Evolutionary conservation across 92 coral and sea anemone species (phyloP), one percentile per base, ranked within the genome.

Genomic region (Epizoanthus stellaris): DNA sequence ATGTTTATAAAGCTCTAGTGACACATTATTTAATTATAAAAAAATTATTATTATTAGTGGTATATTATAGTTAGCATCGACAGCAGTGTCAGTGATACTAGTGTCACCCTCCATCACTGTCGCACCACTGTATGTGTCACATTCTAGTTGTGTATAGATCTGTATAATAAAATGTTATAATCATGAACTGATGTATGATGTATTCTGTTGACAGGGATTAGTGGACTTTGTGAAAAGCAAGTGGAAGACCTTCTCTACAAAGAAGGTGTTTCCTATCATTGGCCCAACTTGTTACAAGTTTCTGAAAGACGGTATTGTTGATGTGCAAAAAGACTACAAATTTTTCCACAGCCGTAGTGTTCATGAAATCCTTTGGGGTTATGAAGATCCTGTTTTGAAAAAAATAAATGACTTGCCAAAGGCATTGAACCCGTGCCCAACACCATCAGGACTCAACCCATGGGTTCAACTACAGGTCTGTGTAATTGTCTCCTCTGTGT

Each of bases 331-430:
- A 10, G 47, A 63, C 45, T 64, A 79, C 83, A 79, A 10, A 17
- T 19, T 89, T 42, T 94, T 96, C 77, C 94, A 94, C 43, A 81
- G 73, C 15, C 92, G 83, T 40, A 89, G 92, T 40, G 98, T 92
- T 16, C 76, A 68, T 80, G 92, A 96, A 81, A 75, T 92, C 49
- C 91, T 96, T 14, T 96, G 98, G 98, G 98, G 98, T 5, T 92
- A 96, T 73, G 84, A 70, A 12, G 98, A 96, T 76, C 80, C 85
- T 6, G 57, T 86, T 3, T 77, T 90, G 3, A 56, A 61, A 42
- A 36, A 36, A 42, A 70, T 79, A 11, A 0, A 42, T 1, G 47
- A 10, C 0, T 42, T 45, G 21, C 74, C 73, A 14, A 67, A 30
- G 36, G 36, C 69, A 0, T 0, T 13, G 9, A 30, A 61, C 4